phyloP scores from a whole-genome alignment of 2,888 invertebrate genomes.

The Drosophila sordidapex region DNA sequence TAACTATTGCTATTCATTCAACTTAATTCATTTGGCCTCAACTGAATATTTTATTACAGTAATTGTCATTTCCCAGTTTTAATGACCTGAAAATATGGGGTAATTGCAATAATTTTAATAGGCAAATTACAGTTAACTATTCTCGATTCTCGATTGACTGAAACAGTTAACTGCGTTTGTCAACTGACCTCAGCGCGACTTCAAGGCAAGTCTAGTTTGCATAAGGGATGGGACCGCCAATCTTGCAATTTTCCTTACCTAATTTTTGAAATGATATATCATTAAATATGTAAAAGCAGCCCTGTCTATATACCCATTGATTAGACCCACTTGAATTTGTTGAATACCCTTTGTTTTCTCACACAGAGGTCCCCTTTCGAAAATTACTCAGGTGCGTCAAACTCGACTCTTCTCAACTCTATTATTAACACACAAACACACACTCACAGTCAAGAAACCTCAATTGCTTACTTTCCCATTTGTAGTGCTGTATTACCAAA shows the following conservation, averaged over 20 bases:
- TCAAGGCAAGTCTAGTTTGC: conserved; percentile 2
- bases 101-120: neutral
- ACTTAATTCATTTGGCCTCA: neutral
- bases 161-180: neutral
- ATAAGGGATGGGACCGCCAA: neutral
- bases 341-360: neutral
- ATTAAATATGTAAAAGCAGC: neutral
- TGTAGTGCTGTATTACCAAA: neutral
- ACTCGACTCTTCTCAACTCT: conserved; percentile 16
- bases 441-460: neutral
- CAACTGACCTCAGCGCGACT: neutral
- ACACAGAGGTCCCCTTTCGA: conserved; percentile 22
- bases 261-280: neutral
- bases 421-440: conserved; percentile 31
- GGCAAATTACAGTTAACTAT: conserved; percentile 20
- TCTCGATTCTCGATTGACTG: neutral
- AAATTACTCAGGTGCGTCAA: conserved; percentile 37
- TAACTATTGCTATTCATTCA: neutral
- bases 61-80: neutral
- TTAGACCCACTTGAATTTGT: neutral
- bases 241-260: neutral
- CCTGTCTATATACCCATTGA: conserved; percentile 1
- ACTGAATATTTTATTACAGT: neutral
- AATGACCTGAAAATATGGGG: neutral
- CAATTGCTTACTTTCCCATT: conserved; percentile 57